Evolutionary conservation across 2,113 vertebrate species (phyloP).

Genomic region (Tonatia bakeri): DNA sequence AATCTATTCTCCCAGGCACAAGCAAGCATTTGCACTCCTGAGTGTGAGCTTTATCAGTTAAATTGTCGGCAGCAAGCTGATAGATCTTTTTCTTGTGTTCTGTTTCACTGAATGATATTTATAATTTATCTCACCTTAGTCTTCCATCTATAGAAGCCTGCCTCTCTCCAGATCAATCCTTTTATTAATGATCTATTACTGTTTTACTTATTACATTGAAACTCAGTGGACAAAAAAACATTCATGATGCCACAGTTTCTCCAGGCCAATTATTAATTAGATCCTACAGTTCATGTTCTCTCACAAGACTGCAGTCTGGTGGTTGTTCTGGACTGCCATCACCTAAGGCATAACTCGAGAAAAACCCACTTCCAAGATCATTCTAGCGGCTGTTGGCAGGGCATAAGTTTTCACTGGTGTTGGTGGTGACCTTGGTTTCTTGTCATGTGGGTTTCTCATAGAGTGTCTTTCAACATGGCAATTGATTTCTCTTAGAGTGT

Average conservation of each 20-base stretch:
- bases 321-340: neutral
- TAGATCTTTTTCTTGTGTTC: neutral
- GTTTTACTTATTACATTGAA: neutral
- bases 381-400: neutral
- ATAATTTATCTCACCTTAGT: neutral
- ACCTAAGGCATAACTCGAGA: neutral
- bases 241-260: neutral
- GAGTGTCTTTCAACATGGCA: neutral
- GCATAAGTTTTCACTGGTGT: neutral
- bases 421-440: neutral
- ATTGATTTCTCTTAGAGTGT: neutral
- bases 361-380: neutral
- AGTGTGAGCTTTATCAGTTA: neutral
- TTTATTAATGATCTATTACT: neutral
- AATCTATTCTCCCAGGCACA: neutral
- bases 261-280: neutral
- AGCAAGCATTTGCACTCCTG: neutral
- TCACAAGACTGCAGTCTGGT: neutral
- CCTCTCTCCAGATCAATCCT: neutral
- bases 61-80: neutral
- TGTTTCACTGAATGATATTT: neutral
- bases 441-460: neutral
- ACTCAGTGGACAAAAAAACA: neutral
- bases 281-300: neutral
- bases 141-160: neutral